A percentile compares a stretch with the other conserved stretches of the same genome.
Evolutionary conservation across 2,888 invertebrate species (phyloP).

Genomic region (Drosophila macrospina): DNA sequence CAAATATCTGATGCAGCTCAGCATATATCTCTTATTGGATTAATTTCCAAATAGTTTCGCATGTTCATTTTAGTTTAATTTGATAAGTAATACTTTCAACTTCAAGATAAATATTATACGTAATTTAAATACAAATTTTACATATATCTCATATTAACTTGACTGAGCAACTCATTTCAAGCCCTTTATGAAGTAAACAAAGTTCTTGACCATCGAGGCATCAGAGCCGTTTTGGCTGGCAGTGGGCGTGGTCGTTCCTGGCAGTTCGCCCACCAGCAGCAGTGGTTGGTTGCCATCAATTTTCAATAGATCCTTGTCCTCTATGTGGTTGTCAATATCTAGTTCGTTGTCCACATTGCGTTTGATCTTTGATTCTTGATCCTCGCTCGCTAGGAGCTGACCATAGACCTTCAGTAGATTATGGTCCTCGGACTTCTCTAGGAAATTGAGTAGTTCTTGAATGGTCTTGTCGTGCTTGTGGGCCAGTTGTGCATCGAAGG

Average conservation of each 20-base stretch:
- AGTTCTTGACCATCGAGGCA: conserved; percentile 28
- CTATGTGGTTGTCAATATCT: conserved; percentile 15
- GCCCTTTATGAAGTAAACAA: conserved; percentile 65
- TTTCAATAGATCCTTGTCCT: neutral
- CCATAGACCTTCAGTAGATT: conserved; percentile 54
- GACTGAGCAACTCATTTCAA: conserved; percentile 23
- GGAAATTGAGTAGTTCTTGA: conserved; percentile 52
- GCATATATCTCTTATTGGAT: too few relatives aligned
- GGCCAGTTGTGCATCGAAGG: conserved; percentile 54
- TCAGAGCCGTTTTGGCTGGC: conserved; percentile 15
- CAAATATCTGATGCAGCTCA: too few relatives aligned
- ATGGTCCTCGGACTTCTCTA: conserved; percentile 59
- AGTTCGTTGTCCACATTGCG: conserved; percentile 18
- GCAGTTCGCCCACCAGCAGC: conserved; percentile 32
- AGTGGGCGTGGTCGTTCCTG: neutral
- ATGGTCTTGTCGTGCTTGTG: conserved; percentile 69
- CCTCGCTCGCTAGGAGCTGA: conserved; percentile 42
- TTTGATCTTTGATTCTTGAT: conserved; percentile 29
- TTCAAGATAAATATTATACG: neutral
- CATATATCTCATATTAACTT: neutral
- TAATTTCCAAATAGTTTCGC: too few relatives aligned
- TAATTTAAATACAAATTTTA: neutral
- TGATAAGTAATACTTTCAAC: too few relatives aligned
- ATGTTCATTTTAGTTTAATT: too few relatives aligned
- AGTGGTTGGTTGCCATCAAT: conserved; percentile 23